Conservation (phyloP, 2,113 vertebrate species). For the Semicossyphus pulcher region DNA sequence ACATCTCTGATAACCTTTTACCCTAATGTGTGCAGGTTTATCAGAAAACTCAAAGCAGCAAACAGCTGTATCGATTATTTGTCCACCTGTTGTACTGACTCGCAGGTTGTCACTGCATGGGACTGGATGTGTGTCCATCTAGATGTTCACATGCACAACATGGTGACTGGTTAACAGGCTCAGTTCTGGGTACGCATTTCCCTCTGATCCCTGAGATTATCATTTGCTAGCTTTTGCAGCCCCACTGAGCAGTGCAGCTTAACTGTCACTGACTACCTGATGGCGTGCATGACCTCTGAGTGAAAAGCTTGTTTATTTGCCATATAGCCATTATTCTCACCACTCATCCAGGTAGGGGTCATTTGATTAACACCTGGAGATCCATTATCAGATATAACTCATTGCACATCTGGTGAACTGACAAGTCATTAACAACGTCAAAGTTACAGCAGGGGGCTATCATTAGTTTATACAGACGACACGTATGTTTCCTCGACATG, state of each 20-base stretch:
- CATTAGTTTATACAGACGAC: not conserved
- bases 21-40: not conserved
- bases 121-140: not conserved
- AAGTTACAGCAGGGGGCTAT: not conserved
- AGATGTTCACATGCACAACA: not conserved
- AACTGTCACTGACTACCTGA: not conserved
- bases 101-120: conserved; percentile 1
- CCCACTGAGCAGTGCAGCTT: not conserved
- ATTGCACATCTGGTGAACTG: not conserved
- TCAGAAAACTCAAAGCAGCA: not conserved
- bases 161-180: not conserved
- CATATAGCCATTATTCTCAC: not conserved
- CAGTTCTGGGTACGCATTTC: not conserved
- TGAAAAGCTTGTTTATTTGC: not conserved
- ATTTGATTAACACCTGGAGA: conserved; percentile 24
- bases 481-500: not conserved
- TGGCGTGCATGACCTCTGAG: not conserved
- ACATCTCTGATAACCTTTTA: not conserved
- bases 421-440: too few species aligned
- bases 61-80: conserved; percentile 19
- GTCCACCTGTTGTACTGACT: not conserved
- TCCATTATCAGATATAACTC: not conserved
- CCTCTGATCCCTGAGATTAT: conserved; percentile 2
- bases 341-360: conserved; percentile 13
- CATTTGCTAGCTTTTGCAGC: not conserved